Base-by-base conservation (phyloP, 2,113 vertebrate genomes). In the Prunella himalayana region DNA sequence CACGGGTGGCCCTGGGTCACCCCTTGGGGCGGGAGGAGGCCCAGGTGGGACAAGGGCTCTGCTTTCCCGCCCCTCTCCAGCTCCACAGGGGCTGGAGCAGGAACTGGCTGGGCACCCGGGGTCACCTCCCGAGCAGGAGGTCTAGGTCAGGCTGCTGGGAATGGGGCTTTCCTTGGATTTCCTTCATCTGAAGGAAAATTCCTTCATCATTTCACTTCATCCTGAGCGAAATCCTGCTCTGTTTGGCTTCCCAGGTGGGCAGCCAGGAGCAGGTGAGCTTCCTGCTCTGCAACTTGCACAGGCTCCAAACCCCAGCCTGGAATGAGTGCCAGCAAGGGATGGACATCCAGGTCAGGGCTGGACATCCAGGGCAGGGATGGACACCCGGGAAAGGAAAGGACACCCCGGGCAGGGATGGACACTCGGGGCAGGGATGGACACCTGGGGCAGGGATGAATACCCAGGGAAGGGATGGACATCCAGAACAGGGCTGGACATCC, bases 381-480 rank as follows among this genome's bases (percentile, higher is more conserved):
- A 41, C 33, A 45, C 14, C 1, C 2, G 2, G 41, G 41, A 1
- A 2, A 44, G 9, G 30, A 37, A 6, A 45, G 41, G 33, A 28
- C 41, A 45, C 8, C 0, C 2, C 1, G 15, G 8, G 1, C 0
- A 45, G 37, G 19, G 10, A 6, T 8, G 6, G 61, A 37, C 10
- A 37, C 5, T 4, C 31, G 6, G 50, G 44, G 10, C 4, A 86
- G 81, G 9, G 22, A 2, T 75, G 53, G 71, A 42, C 17, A 56
- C 1, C 0, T 14, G 7, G 33, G 11, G 7, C 0, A 42, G 30
- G 17, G 57, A 0, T 63, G 75, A 35, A 61, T 28, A 50, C 1
- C 0, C 7, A 1, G 35, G 35, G 1, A 0, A 51, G 37, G 22
- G 8, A 1, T 9, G 4, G 65, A 25, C 17, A 37, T 7, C 1